Evolutionary conservation across 2,888 invertebrate genomes (phyloP), one percentile per base, ranked within the genome.

Genomic region (Rhopalosiphum nymphaeae): DNA sequence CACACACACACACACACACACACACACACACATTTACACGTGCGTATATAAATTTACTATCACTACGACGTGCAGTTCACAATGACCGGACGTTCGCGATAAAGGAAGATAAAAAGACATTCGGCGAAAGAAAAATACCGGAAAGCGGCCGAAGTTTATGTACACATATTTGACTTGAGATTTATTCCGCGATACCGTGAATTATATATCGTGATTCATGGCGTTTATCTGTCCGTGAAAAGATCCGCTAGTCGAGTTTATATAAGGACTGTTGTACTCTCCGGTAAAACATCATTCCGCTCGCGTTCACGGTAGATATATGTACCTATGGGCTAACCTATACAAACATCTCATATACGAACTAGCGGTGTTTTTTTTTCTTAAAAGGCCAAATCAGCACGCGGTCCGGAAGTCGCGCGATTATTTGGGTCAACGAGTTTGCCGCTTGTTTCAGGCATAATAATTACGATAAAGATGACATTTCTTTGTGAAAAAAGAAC

Each of bases 121-220:
- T 42, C 89, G 42, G 29, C 0, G 10, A 36, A 89, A n/a, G 46
- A 46, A 67, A 67, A 36, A 44, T n/a, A 90, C 25, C 36, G 42
- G n/a, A 25, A 61, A 21, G n/a, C 57, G 13, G n/a, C 46, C 9
- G 36, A 36, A 91, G 61, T 46, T 11, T 89, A 42, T 26, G 42
- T n/a, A n/a, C 25, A 11, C 46, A 57, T 21, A 56, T 56, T 57
- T 26, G 86, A 61, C 36, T 87, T 25, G 7, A 61, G 92, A 87
- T 92, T 87, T 92, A 67, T 92, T 86, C 49, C 36, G 36, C 36
- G 46, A 86, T 49, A 92, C 57, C 46, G 25, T 57, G 44, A 86
- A 86, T 86, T 16, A 86, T 86, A n/a, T 91, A 57, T 13, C 49
- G 13, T 21, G 49, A 21, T 53, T 53, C 53, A 53, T 49, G n/a